These are phyloP conservation scores for Helleia helle DNA, from an alignment of 2,888 invertebrate genomes.

Conservation along the genomic window DNA sequence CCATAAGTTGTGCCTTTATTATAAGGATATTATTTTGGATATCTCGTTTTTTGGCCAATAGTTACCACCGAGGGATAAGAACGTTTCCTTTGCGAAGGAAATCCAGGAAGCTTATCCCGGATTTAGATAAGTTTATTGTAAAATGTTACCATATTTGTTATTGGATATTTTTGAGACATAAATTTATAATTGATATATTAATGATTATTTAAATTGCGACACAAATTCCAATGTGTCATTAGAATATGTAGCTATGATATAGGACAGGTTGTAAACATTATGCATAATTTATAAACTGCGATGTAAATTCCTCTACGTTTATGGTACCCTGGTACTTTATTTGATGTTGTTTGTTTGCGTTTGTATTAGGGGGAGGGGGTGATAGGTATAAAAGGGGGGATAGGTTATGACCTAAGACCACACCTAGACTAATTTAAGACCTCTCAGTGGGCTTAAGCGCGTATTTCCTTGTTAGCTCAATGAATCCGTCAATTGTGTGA, in stretches of 20 bases:
- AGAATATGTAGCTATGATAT: too few relatives aligned
- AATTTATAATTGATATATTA: background rate
- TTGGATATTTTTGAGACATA: background rate
- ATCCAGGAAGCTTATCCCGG: constrained; percentile 34
- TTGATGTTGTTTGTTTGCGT: background rate
- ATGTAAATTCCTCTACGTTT: background rate
- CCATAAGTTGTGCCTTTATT: constrained; percentile 6
- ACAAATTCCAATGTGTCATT: background rate
- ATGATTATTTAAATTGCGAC: background rate
- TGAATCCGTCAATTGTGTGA: constrained; percentile 21
- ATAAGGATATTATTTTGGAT: too few relatives aligned
- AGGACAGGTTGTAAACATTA: too few relatives aligned
- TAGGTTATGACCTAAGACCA: background rate
- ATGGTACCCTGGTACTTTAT: background rate
- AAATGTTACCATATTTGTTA: background rate
- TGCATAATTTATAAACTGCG: background rate
- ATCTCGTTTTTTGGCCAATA: constrained; percentile 13
- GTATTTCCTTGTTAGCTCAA: constrained; percentile 17
- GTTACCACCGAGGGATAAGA: constrained; percentile 27
- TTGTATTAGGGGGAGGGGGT: background rate
- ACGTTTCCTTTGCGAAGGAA: constrained; percentile 48
- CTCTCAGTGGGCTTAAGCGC: constrained; percentile 9
- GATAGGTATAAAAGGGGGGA: background rate
- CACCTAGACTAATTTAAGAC: constrained; percentile 7
- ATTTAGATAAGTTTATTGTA: background rate